Percentiles rank a stretch among this genome's conserved stretches.
Conservation (phyloP, 2,113 vertebrate species). For the Microtus richardsoni region DNA sequence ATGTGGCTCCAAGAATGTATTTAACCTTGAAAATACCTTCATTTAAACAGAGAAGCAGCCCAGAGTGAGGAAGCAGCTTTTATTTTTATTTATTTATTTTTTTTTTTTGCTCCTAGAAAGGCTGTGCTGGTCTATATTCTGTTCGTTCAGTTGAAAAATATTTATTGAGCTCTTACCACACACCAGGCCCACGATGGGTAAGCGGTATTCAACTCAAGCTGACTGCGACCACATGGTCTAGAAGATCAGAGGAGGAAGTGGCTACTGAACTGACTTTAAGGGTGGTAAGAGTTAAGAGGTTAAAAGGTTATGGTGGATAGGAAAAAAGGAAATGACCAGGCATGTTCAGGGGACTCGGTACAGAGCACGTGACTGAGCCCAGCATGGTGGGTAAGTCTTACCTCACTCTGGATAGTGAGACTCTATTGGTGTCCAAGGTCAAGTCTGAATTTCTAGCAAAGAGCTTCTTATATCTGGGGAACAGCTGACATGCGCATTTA, state of each 20-base stretch:
- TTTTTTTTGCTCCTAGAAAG: not conserved
- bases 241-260: not conserved
- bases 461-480: not conserved
- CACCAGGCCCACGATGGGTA: not conserved
- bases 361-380: rapidly evolving
- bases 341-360: not conserved
- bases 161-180: not conserved
- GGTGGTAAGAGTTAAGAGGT: not conserved
- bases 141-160: not conserved
- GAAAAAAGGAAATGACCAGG: not conserved
- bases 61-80: not conserved
- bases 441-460: conserved; percentile 11
- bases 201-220: not conserved
- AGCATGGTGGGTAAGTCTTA: not conserved
- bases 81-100: not conserved
- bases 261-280: not conserved
- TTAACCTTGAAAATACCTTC: conserved; percentile 63
- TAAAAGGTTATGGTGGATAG: not conserved
- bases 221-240: not conserved
- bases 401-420: not conserved
- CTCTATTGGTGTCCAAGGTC: not conserved
- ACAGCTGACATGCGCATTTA: not conserved
- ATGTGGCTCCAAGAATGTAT: conserved; percentile 50
- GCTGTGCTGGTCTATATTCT: not conserved
- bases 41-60: conserved; percentile 44